These are phyloP conservation scores for Solen grandis DNA, from an alignment of 1,140 invertebrate species.

Conservation along the genomic window DNA sequence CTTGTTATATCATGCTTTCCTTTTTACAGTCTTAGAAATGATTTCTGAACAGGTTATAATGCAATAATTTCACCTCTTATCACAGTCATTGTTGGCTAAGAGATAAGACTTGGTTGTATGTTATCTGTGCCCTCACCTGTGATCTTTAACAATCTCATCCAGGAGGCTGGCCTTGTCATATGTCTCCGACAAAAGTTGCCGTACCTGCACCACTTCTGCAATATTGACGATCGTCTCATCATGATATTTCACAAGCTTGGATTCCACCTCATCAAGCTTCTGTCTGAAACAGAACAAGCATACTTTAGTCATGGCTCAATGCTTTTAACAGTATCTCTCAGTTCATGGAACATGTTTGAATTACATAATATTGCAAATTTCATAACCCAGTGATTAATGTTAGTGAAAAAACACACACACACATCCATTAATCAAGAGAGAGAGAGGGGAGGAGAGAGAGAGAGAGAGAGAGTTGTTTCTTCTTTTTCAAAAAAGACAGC, in stretches of 20 bases:
- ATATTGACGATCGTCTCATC: slow-evolving; percentile 52
- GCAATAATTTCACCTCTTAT: too few species aligned
- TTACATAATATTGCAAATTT: background rate
- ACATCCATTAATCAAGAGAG: background rate
- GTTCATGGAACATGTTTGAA: background rate
- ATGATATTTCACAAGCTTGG: slow-evolving; percentile 47
- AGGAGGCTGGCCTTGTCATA: slow-evolving; percentile 49
- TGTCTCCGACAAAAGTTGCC: slow-evolving; percentile 57
- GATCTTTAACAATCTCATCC: slow-evolving; percentile 49
- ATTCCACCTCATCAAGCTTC: slow-evolving; percentile 54
- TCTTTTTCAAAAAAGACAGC: too few species aligned
- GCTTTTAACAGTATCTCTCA: background rate
- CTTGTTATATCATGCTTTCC: too few species aligned
- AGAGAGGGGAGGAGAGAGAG: background rate
- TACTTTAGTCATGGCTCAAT: background rate
- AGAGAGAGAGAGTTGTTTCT: too few species aligned
- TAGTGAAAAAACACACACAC: background rate
- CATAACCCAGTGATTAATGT: background rate
- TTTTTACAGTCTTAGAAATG: too few species aligned
- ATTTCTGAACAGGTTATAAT: too few species aligned
- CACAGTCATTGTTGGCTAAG: too few species aligned
- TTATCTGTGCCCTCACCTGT: slow-evolving; percentile 41
- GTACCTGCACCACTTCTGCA: slow-evolving; percentile 62
- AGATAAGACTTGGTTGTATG: too few species aligned
- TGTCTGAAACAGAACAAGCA: slow-evolving; percentile 49